A percentile compares a stretch with the other conserved stretches of the same genome.
Conservation (phyloP, 2,797 vertebrate genomes). For the Manis pentadactyla region DNA sequence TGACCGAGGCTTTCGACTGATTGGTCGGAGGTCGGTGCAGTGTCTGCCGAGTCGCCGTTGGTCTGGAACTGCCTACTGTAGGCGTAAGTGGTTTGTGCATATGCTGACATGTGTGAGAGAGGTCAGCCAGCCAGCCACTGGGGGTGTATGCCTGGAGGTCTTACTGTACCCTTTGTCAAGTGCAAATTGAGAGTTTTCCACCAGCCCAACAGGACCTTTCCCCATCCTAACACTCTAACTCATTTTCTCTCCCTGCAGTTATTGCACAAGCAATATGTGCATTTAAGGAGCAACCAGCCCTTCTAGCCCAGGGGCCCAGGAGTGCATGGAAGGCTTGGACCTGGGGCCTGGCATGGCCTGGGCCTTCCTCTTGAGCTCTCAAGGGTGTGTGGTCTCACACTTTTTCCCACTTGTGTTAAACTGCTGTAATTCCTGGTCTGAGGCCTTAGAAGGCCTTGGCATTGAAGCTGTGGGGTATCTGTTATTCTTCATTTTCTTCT, state of each 20-base stretch:
- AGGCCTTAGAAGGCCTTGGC: constrained; percentile 19
- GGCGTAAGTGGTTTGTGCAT: constrained; percentile 89
- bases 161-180: constrained; percentile 1
- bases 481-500: constrained; percentile 57
- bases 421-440: constrained; percentile 20
- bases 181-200: constrained; percentile 47
- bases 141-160: background rate
- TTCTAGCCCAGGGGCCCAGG: background rate
- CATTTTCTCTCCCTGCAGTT: constrained; percentile 43
- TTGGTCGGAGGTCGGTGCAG: constrained; percentile 90
- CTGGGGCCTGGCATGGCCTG: background rate
- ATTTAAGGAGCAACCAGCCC: constrained; percentile 19
- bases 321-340: background rate
- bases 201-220: background rate
- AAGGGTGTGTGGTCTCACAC: background rate
- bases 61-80: constrained; percentile 94
- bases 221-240: constrained; percentile 16
- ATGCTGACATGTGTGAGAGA: background rate
- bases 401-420: constrained; percentile 38
- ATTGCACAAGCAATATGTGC: background rate
- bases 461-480: background rate
- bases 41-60: constrained; percentile 93
- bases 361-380: background rate
- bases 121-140: background rate
- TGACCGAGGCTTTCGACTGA: constrained; percentile 91